Conservation (phyloP, 2,888 invertebrate genomes). For the Hipparchia semele region DNA sequence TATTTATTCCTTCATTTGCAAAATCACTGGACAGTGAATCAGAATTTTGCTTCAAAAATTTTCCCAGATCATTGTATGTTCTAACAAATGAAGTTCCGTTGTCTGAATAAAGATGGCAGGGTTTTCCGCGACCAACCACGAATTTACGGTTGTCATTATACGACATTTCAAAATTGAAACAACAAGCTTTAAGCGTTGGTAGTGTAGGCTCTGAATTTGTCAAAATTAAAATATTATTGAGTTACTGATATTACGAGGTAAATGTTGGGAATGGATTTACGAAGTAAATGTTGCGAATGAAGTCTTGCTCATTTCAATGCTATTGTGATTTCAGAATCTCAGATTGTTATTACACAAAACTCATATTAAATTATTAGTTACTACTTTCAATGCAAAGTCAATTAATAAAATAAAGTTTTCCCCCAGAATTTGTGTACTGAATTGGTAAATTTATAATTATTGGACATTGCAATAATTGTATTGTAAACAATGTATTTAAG, state of each 20-base stretch:
- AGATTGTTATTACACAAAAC: not conserved
- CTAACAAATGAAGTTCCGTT: no score
- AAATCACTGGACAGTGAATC: no score
- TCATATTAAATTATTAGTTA: not conserved
- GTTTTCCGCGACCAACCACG: no score
- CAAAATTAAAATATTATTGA: not conserved
- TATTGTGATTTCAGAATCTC: constrained; percentile 15
- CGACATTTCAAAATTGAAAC: no score
- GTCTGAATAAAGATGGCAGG: no score
- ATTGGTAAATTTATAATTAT: no score
- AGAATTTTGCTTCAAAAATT: no score
- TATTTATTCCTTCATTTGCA: no score
- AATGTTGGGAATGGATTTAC: not conserved
- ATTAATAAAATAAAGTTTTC: not conserved
- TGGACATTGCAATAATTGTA: not conserved
- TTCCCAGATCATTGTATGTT: no score
- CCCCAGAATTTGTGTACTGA: no score
- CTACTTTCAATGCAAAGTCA: not conserved
- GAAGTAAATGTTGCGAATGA: not conserved
- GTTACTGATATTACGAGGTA: not conserved
- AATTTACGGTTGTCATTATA: no score
- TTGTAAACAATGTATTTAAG: not conserved
- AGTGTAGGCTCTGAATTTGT: not conserved
- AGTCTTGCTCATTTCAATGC: constrained; percentile 12
- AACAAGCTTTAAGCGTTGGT: no score